Conservation (phyloP, 2,113 vertebrate species). For the Shinisaurus crocodilurus region DNA sequence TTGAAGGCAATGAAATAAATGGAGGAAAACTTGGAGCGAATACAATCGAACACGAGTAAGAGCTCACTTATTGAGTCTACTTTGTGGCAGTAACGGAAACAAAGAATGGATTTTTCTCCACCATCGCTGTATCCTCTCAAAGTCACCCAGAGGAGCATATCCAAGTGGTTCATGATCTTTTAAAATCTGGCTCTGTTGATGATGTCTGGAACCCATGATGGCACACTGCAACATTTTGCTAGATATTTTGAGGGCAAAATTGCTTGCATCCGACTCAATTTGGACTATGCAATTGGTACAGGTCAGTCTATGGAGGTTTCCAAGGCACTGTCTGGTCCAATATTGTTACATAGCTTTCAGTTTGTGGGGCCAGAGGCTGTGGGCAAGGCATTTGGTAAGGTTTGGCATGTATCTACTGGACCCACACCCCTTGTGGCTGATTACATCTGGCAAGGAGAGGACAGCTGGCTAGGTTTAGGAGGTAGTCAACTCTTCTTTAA, state of each 20-base stretch:
- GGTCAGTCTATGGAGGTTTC: not conserved
- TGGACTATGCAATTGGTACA: not conserved
- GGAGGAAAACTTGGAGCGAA: not conserved
- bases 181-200: not conserved
- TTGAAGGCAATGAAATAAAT: not conserved
- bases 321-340: not conserved
- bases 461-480: too few species aligned
- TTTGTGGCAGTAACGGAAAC: not conserved
- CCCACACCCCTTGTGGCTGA: too few species aligned
- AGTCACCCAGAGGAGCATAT: not conserved
- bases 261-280: not conserved
- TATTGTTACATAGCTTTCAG: not conserved
- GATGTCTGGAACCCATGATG: not conserved
- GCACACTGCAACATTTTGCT: not conserved
- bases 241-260: not conserved
- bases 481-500: not conserved
- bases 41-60: not conserved
- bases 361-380: not conserved
- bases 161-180: not conserved
- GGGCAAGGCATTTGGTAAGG: not conserved
- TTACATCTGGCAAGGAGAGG: too few species aligned
- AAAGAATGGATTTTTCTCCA: not conserved
- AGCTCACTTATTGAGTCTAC: not conserved
- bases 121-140: not conserved
- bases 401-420: too few species aligned